Percentiles rank a stretch among this genome's conserved stretches.
These are phyloP conservation scores for Melinaea marsaeus DNA, from an alignment of 2,888 invertebrate genomes.

Conservation along the genomic window DNA sequence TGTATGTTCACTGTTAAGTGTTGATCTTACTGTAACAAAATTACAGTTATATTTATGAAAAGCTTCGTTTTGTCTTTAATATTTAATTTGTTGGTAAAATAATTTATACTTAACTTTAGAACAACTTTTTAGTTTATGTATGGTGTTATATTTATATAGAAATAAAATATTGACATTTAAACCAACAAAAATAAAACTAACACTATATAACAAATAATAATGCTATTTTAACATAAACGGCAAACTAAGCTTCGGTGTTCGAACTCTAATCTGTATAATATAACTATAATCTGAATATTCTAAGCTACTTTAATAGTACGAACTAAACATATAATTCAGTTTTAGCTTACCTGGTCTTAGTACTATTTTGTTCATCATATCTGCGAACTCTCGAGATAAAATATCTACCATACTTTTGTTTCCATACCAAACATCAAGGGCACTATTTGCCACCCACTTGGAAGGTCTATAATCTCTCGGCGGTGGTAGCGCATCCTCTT, in stretches of 20 bases:
- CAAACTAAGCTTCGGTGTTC: not conserved
- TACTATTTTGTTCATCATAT: slow-evolving; percentile 48
- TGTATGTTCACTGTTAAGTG: slow-evolving; percentile 1
- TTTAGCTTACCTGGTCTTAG: slow-evolving; percentile 43
- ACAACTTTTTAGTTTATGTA: too few relatives aligned
- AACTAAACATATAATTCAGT: slow-evolving; percentile 2
- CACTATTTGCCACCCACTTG: slow-evolving; percentile 56
- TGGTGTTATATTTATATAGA: too few relatives aligned
- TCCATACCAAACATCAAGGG: slow-evolving; percentile 61
- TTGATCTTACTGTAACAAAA: slow-evolving; percentile 25
- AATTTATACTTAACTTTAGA: too few relatives aligned
- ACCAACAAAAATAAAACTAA: too few relatives aligned
- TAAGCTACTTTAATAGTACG: not conserved
- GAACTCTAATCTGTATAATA: not conserved
- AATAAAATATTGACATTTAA: too few relatives aligned
- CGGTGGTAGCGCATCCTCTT: slow-evolving; percentile 29
- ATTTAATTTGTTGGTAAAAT: not conserved
- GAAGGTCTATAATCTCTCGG: slow-evolving; percentile 47
- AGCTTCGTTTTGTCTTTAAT: not conserved
- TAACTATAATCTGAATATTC: too few relatives aligned
- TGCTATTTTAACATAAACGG: too few relatives aligned
- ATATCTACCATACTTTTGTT: slow-evolving; percentile 55
- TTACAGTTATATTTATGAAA: not conserved
- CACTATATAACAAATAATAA: too few relatives aligned
- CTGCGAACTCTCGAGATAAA: slow-evolving; percentile 50